Evolutionary conservation across 2,797 vertebrate genomes (phyloP), one percentile per base, ranked within the genome.

Genomic region (Centroberyx gerrardi): DNA sequence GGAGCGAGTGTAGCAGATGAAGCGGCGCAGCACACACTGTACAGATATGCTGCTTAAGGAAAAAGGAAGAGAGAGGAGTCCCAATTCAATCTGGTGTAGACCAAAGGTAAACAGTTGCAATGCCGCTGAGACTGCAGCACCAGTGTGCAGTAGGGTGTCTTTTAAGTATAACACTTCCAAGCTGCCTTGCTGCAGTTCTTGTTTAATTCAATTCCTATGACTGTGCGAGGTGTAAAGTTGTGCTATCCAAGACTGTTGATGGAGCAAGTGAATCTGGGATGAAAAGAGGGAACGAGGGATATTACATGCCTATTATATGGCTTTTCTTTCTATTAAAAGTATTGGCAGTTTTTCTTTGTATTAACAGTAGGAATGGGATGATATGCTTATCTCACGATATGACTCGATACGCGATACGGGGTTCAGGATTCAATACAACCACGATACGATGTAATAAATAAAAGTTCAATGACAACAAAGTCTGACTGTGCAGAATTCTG

Each of bases 61-160:
- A 5, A 22, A 18, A 73, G 58, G 38, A 72, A 44, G 58, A 40
- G 55, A 48, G 55, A 68, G 67, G 64, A 71, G 49, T 61, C 22
- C 51, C n/a, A 3, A 67, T 42, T 71, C 68, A 71, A 59, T 74
- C 70, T 75, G 46, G 38, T 49, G 51, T 10, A 76, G 74, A 84
- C 71, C 62, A 70, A 84, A 53, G 76, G 69, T 42, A 49, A 65
- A 52, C 10, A 48, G 38, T 67, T 76, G 69, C 67, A 62, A 42
- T 77, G 67, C 80, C 69, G 74, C 52, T 27, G 44, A 72, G 66
- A 49, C 80, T 76, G 81, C 79, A 73, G 70, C 42, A 48, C 36
- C 28, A n/a, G 44, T 36, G 18, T 62, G 55, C 38, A 60, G 27
- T n/a, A 29, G 38, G 42, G 22, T 8, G 5, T 66, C 22, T 33